Evolutionary conservation across 2,888 invertebrate genomes (phyloP).

Genomic region (Nycteola revayana): DNA sequence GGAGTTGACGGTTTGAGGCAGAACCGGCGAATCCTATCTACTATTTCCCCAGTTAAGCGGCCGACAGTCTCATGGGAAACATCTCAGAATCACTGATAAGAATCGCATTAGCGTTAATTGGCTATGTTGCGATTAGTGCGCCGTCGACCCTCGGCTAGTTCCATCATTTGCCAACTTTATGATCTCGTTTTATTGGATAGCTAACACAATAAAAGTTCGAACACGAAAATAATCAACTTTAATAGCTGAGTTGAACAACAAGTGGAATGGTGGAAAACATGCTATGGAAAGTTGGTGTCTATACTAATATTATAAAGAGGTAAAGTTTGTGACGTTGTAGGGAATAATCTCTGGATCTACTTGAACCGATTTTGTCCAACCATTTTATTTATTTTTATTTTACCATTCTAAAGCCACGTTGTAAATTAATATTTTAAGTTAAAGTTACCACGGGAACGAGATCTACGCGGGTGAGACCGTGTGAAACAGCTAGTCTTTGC

Average conservation of each 20-base stretch:
- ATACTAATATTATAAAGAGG: no score
- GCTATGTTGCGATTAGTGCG: conserved; percentile 29
- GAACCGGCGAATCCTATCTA: conserved; percentile 11
- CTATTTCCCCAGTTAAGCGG: conserved; percentile 24
- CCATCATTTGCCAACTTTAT: conserved; percentile 18
- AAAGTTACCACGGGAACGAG: no score
- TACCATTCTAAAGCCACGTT: no score
- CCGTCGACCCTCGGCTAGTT: conserved; percentile 8
- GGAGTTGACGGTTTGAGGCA: no score
- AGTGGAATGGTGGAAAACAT: not conserved
- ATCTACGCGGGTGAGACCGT: no score
- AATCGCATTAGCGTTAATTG: conserved; percentile 48
- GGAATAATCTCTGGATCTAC: no score
- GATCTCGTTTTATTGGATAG: conserved; percentile 20
- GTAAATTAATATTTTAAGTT: no score
- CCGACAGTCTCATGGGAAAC: conserved; percentile 22
- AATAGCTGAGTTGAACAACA: conserved; percentile 21
- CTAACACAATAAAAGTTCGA: conserved; percentile 23
- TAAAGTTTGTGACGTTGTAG: no score
- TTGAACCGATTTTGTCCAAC: no score
- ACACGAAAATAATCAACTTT: conserved; percentile 27
- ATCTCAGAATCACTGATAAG: conserved; percentile 38
- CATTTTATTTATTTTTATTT: no score
- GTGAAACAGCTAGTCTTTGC: no score
- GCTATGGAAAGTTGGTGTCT: no score